phyloP scores from a whole-genome alignment of 2,797 vertebrate species.

The Crocidura indochinensis region DNA sequence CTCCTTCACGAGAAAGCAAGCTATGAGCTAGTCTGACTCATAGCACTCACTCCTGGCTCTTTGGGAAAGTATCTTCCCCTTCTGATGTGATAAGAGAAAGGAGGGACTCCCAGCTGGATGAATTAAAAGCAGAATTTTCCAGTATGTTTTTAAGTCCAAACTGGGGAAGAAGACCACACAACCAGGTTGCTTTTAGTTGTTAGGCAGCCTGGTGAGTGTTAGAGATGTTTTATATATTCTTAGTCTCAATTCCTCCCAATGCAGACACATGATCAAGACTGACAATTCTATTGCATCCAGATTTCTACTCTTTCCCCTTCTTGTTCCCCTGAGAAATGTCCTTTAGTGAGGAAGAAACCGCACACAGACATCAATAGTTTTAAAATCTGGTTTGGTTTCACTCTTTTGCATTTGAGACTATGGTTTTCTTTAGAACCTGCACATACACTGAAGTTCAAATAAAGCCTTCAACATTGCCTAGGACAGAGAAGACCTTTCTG shows the following conservation, averaged over 20 bases:
- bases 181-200: slow-evolving; percentile 30
- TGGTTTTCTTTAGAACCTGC: slow-evolving; percentile 46
- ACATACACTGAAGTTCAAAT: neutral
- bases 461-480: neutral
- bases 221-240: slow-evolving; percentile 38
- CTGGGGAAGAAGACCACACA: slow-evolving; percentile 49
- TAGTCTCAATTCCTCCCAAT: neutral
- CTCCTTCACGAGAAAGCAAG: neutral
- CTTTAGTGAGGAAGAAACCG: slow-evolving; percentile 24
- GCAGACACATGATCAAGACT: slow-evolving; percentile 52
- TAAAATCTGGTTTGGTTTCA: slow-evolving; percentile 57
- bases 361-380: slow-evolving; percentile 48
- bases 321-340: neutral
- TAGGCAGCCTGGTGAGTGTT: neutral
- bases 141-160: slow-evolving; percentile 17
- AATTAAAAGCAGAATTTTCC: slow-evolving; percentile 20
- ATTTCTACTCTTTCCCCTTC: slow-evolving; percentile 11
- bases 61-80: neutral
- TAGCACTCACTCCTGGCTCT: neutral
- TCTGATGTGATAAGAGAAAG: neutral
- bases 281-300: slow-evolving; percentile 38
- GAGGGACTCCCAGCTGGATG: neutral
- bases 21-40: neutral
- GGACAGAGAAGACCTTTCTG: neutral
- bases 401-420: slow-evolving; percentile 10